These are phyloP conservation scores for Thera britannica DNA, from an alignment of 2,888 invertebrate species.

Conservation along the genomic window DNA sequence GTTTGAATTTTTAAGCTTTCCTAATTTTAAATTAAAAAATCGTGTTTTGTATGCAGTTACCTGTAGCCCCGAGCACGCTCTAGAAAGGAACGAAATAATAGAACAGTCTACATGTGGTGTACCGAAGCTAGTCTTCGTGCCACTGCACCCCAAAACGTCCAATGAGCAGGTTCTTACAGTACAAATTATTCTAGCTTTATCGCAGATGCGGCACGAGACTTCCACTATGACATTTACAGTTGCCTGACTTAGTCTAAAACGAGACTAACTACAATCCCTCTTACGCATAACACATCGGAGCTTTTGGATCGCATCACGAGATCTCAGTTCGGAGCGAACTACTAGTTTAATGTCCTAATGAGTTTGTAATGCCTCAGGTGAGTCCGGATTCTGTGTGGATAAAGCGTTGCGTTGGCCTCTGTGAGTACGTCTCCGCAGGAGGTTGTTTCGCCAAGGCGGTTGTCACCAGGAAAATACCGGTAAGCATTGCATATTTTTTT, in stretches of 20 bases:
- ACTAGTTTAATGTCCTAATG: conserved; percentile 21
- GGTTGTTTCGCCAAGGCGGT: conserved; percentile 66
- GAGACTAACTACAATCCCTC: too few species aligned
- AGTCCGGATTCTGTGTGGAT: conserved; percentile 77
- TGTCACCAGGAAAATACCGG: conserved; percentile 65
- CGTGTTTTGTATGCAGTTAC: conserved; percentile 53
- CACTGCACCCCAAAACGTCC: conserved; percentile 60
- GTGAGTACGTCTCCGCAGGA: conserved; percentile 65
- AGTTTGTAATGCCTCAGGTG: conserved; percentile 70
- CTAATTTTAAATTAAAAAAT: not conserved
- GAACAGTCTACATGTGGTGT: conserved; percentile 71
- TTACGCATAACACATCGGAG: too few species aligned
- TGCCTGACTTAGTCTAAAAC: not conserved
- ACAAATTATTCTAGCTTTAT: conserved; percentile 35
- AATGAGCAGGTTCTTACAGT: conserved; percentile 63
- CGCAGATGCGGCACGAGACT: conserved; percentile 15
- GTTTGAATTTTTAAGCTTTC: not conserved
- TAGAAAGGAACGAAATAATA: conserved; percentile 63
- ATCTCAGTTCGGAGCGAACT: too few species aligned
- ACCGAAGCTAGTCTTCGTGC: conserved; percentile 73
- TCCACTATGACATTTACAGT: not conserved
- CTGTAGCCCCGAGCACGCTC: conserved; percentile 62
- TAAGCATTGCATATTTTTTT: conserved; percentile 55
- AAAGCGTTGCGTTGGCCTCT: conserved; percentile 75
- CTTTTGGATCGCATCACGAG: too few species aligned